Percentiles rank a stretch among this genome's conserved stretches.
These are phyloP conservation scores for Trachurus trachurus DNA, from an alignment of 2,797 vertebrate genomes.

Conservation along the genomic window DNA sequence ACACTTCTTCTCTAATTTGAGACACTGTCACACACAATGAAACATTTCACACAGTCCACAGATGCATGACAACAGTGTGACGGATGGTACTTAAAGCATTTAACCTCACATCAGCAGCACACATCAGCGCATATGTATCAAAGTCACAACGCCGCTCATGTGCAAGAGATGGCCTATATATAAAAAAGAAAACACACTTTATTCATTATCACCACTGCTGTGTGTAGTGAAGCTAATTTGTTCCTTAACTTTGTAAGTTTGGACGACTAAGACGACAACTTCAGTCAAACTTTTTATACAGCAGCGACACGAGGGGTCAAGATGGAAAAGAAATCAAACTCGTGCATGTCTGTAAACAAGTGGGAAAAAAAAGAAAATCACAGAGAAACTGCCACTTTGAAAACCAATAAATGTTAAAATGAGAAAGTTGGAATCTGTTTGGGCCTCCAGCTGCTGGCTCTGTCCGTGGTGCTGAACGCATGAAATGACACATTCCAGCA, in stretches of 20 bases:
- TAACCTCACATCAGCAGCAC: not conserved
- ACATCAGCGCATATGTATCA: not conserved
- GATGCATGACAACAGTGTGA: not conserved
- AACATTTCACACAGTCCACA: not conserved
- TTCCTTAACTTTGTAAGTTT: not conserved
- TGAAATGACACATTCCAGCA: not conserved
- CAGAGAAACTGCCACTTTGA: not conserved
- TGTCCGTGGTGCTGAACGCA: slow-evolving; percentile 10
- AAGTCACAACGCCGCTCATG: not conserved
- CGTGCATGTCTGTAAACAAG: not conserved
- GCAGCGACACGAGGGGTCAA: too few relatives aligned
- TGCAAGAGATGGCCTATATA: not conserved
- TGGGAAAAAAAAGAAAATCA: not conserved
- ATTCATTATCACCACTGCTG: not conserved
- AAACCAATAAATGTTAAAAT: slow-evolving; percentile 21
- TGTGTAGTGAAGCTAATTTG: not conserved
- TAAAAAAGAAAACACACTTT: not conserved
- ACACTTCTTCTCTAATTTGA: not conserved
- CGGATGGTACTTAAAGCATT: not conserved
- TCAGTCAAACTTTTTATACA: not conserved
- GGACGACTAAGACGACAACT: not conserved
- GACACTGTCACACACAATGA: not conserved
- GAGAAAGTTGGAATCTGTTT: not conserved
- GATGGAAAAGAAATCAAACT: not conserved
- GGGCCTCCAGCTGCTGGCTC: not conserved